Evolutionary conservation across 2,797 vertebrate genomes (phyloP), one percentile per base, ranked within the genome.

Genomic region (Peromyscus eremicus): DNA sequence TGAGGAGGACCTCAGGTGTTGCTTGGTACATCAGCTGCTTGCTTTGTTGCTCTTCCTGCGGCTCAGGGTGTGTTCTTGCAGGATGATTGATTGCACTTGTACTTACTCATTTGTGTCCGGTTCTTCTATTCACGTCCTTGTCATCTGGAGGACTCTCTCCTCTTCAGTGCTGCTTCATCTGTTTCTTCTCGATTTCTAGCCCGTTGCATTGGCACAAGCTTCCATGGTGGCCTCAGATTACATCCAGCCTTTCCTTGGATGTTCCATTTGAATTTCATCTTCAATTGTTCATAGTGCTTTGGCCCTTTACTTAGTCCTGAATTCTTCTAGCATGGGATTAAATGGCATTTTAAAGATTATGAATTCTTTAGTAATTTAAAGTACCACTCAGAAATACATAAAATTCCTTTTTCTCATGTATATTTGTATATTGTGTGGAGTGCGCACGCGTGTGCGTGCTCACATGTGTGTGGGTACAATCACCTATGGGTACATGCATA

Each of bases 181-280:
- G 7, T 37, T 29, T n/a, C 82, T 76, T 29, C 23, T 1, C 27
- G 7, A 0, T 64, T 68, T 70, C 55, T 8, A 5, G 62, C 32
- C 73, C 14, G 0, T 3, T 19, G 71, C 55, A 0, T 1, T 4
- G 34, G 23, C 46, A 25, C 0, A 0, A 46, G 34, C 0, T 43
- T 94, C 52, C 14, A 3, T 0, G 11, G 32, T 49, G 32, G 25
- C 29, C 40, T 57, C 49, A 66, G 71, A 75, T 10, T 14, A 23
- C 17, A 64, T 29, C 82, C 2, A 27, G 9, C 46, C 34, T 77
- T 66, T 75, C 66, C 55, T 34, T 3, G 0, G 5, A 9, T 19
- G 32, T 10, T 81, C n/a, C 73, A 21, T 57, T 85, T 85, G 19
- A 85, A 66, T 82, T 75, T 89, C 29, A 43, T 17, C 60, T 91